A percentile compares a stretch with the other conserved stretches of the same genome.
Evolutionary conservation across 2,797 vertebrate species (phyloP).

Genomic region (Lophotriccus pileatus): DNA sequence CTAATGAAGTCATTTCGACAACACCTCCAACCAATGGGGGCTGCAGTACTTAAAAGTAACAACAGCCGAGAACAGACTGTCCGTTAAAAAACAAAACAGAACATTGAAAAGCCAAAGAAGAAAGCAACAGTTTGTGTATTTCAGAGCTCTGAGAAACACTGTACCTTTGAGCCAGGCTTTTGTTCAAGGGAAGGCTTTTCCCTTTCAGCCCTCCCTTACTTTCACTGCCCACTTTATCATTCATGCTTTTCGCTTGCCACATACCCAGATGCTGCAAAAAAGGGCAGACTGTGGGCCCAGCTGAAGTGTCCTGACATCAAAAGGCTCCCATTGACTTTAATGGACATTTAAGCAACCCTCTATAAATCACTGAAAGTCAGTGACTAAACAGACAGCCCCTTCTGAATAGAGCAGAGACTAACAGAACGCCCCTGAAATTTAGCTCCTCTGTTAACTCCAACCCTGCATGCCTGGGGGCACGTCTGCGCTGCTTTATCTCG

Average conservation of each 20-base stretch:
- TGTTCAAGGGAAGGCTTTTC: not conserved
- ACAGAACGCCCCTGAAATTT: not conserved
- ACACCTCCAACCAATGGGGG: not conserved
- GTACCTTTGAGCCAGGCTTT: slow-evolving; percentile 16
- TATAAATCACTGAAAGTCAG: slow-evolving; percentile 8
- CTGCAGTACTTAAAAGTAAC: not conserved
- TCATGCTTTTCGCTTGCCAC: not conserved
- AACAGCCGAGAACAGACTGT: slow-evolving; percentile 1
- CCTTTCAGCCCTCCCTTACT: not conserved
- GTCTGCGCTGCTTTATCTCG: not conserved
- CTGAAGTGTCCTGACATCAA: slow-evolving; percentile 8
- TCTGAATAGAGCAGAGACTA: not conserved
- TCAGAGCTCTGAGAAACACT: not conserved
- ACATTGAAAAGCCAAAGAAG: not conserved
- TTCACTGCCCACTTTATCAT: not conserved
- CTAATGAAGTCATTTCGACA: not conserved
- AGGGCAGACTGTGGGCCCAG: not conserved
- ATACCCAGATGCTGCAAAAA: not conserved
- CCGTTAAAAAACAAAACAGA: not conserved
- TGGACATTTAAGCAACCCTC: not conserved
- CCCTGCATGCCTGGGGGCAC: not conserved
- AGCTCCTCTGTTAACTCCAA: not conserved
- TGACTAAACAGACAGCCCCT: not conserved
- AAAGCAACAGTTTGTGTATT: slow-evolving; percentile 29
- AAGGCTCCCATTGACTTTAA: slow-evolving; percentile 14